Percentiles rank a stretch among this genome's conserved stretches.
Conservation (phyloP, 2,888 invertebrate genomes). For the Drosophila mimetica region DNA sequence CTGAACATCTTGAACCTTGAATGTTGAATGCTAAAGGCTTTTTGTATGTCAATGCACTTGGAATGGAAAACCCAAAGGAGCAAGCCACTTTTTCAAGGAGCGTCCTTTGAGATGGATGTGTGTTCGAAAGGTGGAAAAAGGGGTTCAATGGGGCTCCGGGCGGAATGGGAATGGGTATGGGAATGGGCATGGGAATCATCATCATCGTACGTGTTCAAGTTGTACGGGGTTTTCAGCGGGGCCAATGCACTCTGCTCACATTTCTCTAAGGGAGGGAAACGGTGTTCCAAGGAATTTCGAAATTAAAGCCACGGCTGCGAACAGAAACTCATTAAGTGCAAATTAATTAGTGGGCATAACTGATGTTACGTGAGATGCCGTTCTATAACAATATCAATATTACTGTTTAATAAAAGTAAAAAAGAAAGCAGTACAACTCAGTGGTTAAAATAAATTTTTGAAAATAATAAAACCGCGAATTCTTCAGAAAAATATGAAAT, state of each 20-base stretch:
- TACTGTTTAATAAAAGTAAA: background rate
- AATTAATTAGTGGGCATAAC: constrained; percentile 42
- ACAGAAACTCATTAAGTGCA: constrained; percentile 51
- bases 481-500: no score
- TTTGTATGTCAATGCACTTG: constrained; percentile 76
- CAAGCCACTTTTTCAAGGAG: constrained; percentile 27
- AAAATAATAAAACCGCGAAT: no score
- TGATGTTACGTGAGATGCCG: constrained; percentile 12
- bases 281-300: constrained; percentile 58
- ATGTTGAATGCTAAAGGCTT: constrained; percentile 36
- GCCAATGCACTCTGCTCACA: constrained; percentile 69
- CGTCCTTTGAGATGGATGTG: constrained; percentile 51
- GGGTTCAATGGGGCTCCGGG: constrained; percentile 19
- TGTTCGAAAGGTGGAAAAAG: constrained; percentile 25
- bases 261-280: constrained; percentile 44
- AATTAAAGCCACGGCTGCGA: constrained; percentile 59
- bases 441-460: no score
- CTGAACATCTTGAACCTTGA: constrained; percentile 18
- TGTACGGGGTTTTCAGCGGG: constrained; percentile 47
- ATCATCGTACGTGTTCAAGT: constrained; percentile 64
- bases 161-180: constrained; percentile 18
- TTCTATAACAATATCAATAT: background rate
- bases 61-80: constrained; percentile 55
- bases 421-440: no score
- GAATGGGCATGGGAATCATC: no score